A percentile compares a stretch with the other conserved stretches of the same genome.
Evolutionary conservation across 1,140 invertebrate species (phyloP).

Genomic region (Gonatopus flavifemur): DNA sequence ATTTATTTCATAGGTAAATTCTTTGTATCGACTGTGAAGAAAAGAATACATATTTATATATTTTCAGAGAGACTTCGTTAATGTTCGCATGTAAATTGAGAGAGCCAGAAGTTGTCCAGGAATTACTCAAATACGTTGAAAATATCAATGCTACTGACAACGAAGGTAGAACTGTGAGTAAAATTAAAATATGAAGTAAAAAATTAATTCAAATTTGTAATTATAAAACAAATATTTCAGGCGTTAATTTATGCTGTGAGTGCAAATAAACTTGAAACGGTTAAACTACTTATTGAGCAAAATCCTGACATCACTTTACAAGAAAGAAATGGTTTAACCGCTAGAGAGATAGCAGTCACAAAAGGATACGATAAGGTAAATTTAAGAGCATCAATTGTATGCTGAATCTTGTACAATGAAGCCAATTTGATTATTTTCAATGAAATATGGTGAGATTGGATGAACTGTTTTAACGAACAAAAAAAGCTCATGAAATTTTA

Average conservation of each 20-base stretch:
- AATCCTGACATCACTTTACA: slow-evolving; percentile 52
- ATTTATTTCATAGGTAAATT: slow-evolving; percentile 2
- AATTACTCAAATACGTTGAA: slow-evolving; percentile 52
- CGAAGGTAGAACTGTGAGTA: slow-evolving; percentile 59
- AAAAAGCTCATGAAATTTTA: no score
- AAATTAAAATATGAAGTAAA: not conserved
- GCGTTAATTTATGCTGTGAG: slow-evolving; percentile 60
- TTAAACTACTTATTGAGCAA: slow-evolving; percentile 55
- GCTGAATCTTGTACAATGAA: no score
- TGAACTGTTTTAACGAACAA: no score
- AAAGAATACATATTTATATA: slow-evolving; percentile 9
- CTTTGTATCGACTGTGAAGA: slow-evolving; percentile 1
- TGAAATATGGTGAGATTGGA: no score
- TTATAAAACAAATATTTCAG: slow-evolving; percentile 32
- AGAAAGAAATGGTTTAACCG: slow-evolving; percentile 49
- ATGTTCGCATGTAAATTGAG: slow-evolving; percentile 59
- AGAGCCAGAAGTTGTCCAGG: slow-evolving; percentile 47
- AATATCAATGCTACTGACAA: slow-evolving; percentile 60
- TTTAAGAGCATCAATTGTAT: no score
- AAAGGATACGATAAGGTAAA: slow-evolving; percentile 54
- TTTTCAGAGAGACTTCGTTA: slow-evolving; percentile 57
- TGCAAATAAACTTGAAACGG: slow-evolving; percentile 54
- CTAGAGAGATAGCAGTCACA: slow-evolving; percentile 51
- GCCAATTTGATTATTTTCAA: no score
- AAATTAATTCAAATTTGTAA: slow-evolving; percentile 2